phyloP scores from a whole-genome alignment of 2,888 invertebrate genomes.

The Nymphalis polychloros region DNA sequence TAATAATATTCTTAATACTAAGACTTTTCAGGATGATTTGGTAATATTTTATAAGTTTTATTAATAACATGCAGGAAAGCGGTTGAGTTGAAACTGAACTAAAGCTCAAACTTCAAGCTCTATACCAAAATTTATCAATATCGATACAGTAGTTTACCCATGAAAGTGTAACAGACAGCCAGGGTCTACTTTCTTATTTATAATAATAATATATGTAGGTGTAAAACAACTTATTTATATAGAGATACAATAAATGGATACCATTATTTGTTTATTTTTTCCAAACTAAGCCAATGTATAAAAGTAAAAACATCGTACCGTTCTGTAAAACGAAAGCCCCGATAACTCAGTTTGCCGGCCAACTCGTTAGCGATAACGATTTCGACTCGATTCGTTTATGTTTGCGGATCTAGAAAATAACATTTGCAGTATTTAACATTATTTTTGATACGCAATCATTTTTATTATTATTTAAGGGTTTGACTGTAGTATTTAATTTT shows the following conservation, averaged over 20 bases:
- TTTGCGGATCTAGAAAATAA: constrained; percentile 18
- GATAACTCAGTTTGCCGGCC: constrained; percentile 22
- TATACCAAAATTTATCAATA: too few species aligned
- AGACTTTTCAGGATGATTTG: too few species aligned
- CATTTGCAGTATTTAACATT: constrained; percentile 4
- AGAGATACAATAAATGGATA: not conserved
- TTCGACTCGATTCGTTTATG: constrained; percentile 21
- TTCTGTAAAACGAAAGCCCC: constrained; percentile 9
- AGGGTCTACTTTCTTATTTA: too few species aligned
- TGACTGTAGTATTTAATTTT: not conserved
- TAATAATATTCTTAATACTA: too few species aligned
- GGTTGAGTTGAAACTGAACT: too few species aligned
- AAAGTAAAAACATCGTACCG: constrained; percentile 1
- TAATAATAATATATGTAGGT: too few species aligned
- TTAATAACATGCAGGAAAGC: too few species aligned
- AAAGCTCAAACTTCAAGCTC: too few species aligned
- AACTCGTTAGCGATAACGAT: constrained; percentile 27
- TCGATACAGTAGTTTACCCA: too few species aligned
- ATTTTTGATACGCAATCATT: not conserved
- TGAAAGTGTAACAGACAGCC: too few species aligned
- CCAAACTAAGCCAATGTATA: not conserved
- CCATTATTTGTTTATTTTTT: not conserved
- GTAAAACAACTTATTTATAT: too few species aligned
- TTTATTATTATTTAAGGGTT: not conserved
- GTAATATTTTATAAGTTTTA: too few species aligned